These are phyloP conservation scores for Vulpes vulpes DNA, from an alignment of 2,113 vertebrate genomes.

Conservation along the genomic window DNA sequence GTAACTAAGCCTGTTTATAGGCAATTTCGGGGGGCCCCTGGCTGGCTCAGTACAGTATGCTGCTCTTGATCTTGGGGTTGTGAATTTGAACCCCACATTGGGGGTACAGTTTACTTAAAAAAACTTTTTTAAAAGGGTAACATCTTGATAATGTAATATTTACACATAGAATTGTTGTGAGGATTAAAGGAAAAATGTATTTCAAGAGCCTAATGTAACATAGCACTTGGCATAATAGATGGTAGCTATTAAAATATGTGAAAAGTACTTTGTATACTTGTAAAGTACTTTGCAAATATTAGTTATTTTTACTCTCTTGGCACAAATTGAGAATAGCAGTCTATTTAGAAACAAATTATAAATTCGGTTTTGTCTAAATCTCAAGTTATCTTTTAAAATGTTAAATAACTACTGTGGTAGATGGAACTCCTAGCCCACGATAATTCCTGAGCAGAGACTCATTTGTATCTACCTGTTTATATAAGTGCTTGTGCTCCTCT, in stretches of 20 bases:
- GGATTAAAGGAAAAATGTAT: neutral
- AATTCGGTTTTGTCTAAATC: conserved; percentile 49
- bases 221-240: neutral
- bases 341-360: conserved; percentile 54
- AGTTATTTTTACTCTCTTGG: conserved; percentile 25
- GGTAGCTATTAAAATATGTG: conserved; percentile 8
- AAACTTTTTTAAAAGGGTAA: neutral
- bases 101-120: neutral
- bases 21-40: neutral
- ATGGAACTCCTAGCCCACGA: neutral
- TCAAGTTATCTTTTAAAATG: conserved; percentile 58
- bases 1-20: neutral
- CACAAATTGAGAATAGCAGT: neutral
- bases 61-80: neutral
- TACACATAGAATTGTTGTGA: neutral
- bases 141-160: neutral
- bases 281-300: conserved; percentile 15
- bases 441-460: neutral
- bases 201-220: neutral
- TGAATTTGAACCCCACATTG: neutral
- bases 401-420: neutral
- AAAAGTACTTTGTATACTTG: conserved; percentile 2
- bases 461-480: neutral
- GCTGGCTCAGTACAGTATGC: neutral
- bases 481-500: neutral